Evolutionary conservation across 1,140 invertebrate species (phyloP).

Genomic region (Copidosoma floridanum): DNA sequence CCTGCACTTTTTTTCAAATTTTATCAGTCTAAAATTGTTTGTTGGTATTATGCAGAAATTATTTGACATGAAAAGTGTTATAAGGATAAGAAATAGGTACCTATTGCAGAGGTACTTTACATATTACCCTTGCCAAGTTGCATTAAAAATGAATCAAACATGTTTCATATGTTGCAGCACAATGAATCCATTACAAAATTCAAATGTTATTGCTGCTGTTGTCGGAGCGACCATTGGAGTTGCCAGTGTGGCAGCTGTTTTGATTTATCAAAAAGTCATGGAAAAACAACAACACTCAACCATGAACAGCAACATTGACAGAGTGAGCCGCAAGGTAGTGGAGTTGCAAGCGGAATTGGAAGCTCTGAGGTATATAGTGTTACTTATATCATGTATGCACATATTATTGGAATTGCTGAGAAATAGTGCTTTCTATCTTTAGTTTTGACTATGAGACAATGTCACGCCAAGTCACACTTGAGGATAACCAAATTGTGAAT

Average conservation of each 20-base stretch:
- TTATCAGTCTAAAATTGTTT: too few relatives aligned
- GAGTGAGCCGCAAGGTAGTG: conserved; percentile 41
- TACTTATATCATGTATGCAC: conserved; percentile 4
- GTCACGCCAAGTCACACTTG: too few relatives aligned
- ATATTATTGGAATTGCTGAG: not conserved
- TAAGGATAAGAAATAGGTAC: too few relatives aligned
- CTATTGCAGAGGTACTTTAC: too few relatives aligned
- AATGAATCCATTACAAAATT: conserved; percentile 39
- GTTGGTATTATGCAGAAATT: too few relatives aligned
- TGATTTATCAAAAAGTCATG: conserved; percentile 64
- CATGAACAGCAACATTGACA: conserved; percentile 48
- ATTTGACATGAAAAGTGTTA: too few relatives aligned
- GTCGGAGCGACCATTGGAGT: conserved; percentile 62
- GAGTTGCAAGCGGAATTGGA: conserved; percentile 47
- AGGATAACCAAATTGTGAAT: too few relatives aligned
- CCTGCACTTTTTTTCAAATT: too few relatives aligned
- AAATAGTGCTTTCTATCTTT: not conserved
- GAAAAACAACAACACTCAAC: conserved; percentile 59
- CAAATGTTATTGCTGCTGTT: conserved; percentile 44
- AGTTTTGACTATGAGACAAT: too few relatives aligned
- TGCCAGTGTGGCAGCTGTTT: conserved; percentile 62
- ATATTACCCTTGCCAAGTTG: too few relatives aligned
- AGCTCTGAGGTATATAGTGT: conserved; percentile 37
- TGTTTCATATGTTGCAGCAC: too few relatives aligned
- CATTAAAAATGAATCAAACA: too few relatives aligned